Conservation (phyloP, 2,113 vertebrate genomes). For the Dromaius novaehollandiae region DNA sequence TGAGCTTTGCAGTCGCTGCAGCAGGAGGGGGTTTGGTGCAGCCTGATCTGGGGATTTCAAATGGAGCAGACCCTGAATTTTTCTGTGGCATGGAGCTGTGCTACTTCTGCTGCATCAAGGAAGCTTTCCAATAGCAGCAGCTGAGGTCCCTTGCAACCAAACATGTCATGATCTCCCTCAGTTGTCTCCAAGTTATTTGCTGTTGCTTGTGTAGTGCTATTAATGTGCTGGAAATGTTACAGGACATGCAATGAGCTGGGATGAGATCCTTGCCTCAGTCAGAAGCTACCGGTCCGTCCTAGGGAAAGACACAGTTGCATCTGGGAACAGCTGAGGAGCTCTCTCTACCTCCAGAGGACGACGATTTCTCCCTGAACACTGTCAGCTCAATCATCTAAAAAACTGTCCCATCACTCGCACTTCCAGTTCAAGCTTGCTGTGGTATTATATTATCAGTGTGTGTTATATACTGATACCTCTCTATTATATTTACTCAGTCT, state of each 20-base stretch:
- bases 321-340: neutral
- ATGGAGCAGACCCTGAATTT: neutral
- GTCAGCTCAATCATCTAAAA: neutral
- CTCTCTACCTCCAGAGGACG: neutral
- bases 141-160: neutral
- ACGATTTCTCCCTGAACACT: neutral
- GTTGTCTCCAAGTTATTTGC: neutral
- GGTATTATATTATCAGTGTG: neutral
- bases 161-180: neutral
- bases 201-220: neutral
- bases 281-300: accelerated
- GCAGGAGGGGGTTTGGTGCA: too few relatives aligned
- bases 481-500: neutral
- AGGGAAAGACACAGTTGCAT: neutral
- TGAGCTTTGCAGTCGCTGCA: too few relatives aligned
- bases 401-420: neutral
- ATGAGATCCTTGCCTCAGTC: neutral
- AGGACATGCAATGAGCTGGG: neutral
- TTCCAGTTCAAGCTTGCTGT: neutral
- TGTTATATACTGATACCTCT: neutral
- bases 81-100: neutral
- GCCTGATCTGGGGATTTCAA: too few relatives aligned
- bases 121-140: neutral
- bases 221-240: neutral
- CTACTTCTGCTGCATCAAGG: neutral